Base-by-base conservation (phyloP, 2,113 vertebrate genomes). In the Uria aalge region DNA sequence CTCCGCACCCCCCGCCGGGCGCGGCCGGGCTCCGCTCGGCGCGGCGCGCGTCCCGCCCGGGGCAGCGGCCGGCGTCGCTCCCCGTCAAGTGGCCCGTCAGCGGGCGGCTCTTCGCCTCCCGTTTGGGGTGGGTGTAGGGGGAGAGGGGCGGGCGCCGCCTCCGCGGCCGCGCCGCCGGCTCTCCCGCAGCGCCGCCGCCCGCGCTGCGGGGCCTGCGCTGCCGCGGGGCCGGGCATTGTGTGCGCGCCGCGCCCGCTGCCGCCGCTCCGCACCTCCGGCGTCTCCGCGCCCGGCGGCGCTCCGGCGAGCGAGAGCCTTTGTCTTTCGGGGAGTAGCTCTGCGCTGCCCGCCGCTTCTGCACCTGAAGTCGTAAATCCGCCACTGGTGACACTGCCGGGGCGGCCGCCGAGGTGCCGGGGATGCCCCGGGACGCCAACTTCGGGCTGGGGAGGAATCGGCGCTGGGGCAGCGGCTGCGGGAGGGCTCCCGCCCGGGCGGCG, bases 191-290 rank as follows among this genome's bases (percentile, higher is more conserved):
- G 53, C 69, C 67, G 66, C 79, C 52, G 60, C 69, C 77, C 72
- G 34, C 66, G 66, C 64, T 48, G 75, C 80, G 43, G 43, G 40
- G 68, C 55, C 66, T 74, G 71, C 78, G 63, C 78, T 74, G 78
- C 79, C 63, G 63, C 85, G 78, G 87, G 87, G 79, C 88, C 80
- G 84, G 85, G 85, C 85, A 64, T 91, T 91, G 80, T 91, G 66
- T 72, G 79, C 59, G 79, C 74, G 85, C 69, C 82, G 92, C 88
- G 82, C 77, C 92, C 66, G 92, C 81, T 43, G 64, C 66, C 66
- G 62, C 74, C 66, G 60, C 91, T 91, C 91, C 83, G 91, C 88
- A 53, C 74, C 92, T 52, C 64, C 72, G 64, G 41, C 74, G 84
- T 81, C 83, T 56, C 67, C 64, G 72, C 78, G 48, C 45, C 69